phyloP scores from a whole-genome alignment of 2,113 vertebrate genomes.

The Zapus hudsonius region DNA sequence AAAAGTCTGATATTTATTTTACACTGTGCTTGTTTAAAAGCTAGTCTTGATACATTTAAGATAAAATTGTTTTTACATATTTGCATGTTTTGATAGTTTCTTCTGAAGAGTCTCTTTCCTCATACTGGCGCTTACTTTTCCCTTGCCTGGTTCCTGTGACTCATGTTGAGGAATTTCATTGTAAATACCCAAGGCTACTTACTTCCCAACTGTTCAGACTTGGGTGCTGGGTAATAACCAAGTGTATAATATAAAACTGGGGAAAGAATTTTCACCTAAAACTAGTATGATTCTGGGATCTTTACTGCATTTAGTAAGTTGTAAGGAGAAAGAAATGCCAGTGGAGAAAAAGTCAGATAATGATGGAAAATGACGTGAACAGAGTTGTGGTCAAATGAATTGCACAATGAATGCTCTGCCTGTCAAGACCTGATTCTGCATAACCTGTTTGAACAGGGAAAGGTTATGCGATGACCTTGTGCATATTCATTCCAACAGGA shows the following conservation, averaged over 20 bases:
- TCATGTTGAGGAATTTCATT: slow-evolving; percentile 20
- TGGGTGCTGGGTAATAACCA: not conserved
- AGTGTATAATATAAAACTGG: not conserved
- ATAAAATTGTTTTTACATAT: not conserved
- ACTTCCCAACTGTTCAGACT: not conserved
- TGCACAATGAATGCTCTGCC: slow-evolving; percentile 3
- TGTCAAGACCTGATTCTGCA: slow-evolving; percentile 52
- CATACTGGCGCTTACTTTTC: not conserved
- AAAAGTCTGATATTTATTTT: not conserved
- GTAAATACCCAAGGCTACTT: slow-evolving; percentile 12
- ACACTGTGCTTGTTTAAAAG: not conserved
- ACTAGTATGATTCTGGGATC: not conserved
- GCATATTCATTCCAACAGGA: not conserved
- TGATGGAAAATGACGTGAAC: slow-evolving; percentile 11
- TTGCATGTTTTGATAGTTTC: not conserved
- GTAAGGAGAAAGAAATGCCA: not conserved
- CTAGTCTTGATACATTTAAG: not conserved
- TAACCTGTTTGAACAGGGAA: slow-evolving; percentile 54
- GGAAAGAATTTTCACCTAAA: slow-evolving; percentile 19
- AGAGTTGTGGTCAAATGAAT: slow-evolving; percentile 34
- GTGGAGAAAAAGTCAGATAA: not conserved
- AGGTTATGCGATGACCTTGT: not conserved
- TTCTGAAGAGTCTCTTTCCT: slow-evolving; percentile 11
- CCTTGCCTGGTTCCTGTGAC: not conserved
- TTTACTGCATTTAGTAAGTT: not conserved